These are phyloP conservation scores for Acromyrmex charruanus DNA, from an alignment of 1,140 invertebrate species.

Conservation along the genomic window DNA sequence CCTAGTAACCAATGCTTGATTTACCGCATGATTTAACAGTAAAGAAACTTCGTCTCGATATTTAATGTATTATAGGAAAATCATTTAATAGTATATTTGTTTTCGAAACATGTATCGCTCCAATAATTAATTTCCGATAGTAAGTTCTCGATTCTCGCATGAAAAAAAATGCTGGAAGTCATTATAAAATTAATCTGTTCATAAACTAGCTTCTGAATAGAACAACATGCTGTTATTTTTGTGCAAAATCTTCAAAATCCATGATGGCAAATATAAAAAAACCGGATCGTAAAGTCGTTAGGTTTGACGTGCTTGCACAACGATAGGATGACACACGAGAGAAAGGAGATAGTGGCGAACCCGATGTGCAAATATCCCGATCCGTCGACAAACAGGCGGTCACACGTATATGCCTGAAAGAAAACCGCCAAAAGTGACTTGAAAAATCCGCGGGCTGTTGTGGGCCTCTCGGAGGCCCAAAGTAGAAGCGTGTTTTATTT, in stretches of 20 bases:
- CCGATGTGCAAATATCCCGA: slow-evolving; percentile 73
- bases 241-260: neutral
- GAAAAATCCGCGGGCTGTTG: slow-evolving; percentile 68
- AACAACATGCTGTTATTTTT: neutral
- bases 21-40: slow-evolving; percentile 67
- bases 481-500: slow-evolving; percentile 65
- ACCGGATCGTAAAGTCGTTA: slow-evolving; percentile 39
- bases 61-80: slow-evolving; percentile 68
- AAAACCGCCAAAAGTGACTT: slow-evolving; percentile 54
- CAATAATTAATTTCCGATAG: slow-evolving; percentile 56
- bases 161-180: neutral
- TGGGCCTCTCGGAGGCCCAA: slow-evolving; percentile 40
- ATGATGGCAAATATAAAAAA: neutral
- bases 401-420: slow-evolving; percentile 68
- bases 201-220: neutral
- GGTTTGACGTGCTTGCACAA: slow-evolving; percentile 64
- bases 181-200: neutral
- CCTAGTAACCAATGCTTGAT: slow-evolving; percentile 65
- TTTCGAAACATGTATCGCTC: slow-evolving; percentile 40
- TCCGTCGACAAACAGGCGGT: slow-evolving; percentile 74
- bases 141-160: slow-evolving; percentile 26
- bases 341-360: slow-evolving; percentile 54
- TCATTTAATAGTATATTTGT: slow-evolving; percentile 63
- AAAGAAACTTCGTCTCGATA: slow-evolving; percentile 72
- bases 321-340: slow-evolving; percentile 50